A percentile compares a stretch with the other conserved stretches of the same genome.
Conservation (phyloP, 2,113 vertebrate species). For the Tamias sibiricus region DNA sequence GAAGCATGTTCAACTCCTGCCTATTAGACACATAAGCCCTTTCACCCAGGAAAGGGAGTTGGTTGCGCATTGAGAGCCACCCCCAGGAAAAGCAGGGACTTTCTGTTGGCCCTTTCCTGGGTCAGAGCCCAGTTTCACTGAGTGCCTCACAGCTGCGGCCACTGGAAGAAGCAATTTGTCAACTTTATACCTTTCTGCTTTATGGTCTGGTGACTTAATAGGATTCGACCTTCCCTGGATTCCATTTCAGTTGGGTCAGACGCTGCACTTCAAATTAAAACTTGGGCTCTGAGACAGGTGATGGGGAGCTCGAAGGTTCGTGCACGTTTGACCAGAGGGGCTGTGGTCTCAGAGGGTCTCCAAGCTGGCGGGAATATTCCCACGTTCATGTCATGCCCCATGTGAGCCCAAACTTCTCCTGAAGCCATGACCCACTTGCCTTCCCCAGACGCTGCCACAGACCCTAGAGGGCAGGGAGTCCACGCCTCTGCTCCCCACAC, state of each 20-base stretch:
- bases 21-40: neutral
- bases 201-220: constrained; percentile 83
- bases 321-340: neutral
- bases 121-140: constrained; percentile 52
- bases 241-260: constrained; percentile 80
- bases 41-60: neutral
- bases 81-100: neutral
- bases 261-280: constrained; percentile 77
- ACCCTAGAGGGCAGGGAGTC: too few species aligned
- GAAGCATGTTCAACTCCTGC: neutral
- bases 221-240: constrained; percentile 81
- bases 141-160: constrained; percentile 57
- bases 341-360: neutral
- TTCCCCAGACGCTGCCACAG: rapidly evolving
- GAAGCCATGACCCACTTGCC: too few species aligned
- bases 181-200: constrained; percentile 83
- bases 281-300: constrained; percentile 59
- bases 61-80: neutral
- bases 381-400: rapidly evolving
- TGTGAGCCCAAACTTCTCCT: neutral
- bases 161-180: constrained; percentile 80
- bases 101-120: neutral
- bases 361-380: neutral
- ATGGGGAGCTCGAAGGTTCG: neutral
- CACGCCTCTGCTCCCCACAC: rapidly evolving